Evolutionary conservation across 2,113 vertebrate genomes (phyloP).

Genomic region (Vimba vimba): DNA sequence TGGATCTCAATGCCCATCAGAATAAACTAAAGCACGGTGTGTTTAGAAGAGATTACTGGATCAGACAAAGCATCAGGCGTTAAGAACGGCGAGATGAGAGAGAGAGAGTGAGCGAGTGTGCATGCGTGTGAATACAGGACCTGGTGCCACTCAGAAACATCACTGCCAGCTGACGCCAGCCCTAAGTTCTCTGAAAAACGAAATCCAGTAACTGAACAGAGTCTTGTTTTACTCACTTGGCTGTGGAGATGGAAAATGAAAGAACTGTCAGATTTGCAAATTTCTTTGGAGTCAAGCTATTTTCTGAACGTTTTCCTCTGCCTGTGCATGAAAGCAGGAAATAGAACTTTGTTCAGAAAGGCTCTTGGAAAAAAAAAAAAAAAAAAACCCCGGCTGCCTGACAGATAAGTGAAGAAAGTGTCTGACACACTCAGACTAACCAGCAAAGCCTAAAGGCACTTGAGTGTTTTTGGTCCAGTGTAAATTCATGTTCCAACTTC

Average conservation of each 20-base stretch:
- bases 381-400: not conserved
- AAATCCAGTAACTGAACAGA: slow-evolving; percentile 57
- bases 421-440: not conserved
- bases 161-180: slow-evolving; percentile 65
- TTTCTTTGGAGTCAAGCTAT: slow-evolving; percentile 25
- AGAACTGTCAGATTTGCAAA: slow-evolving; percentile 52
- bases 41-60: slow-evolving; percentile 54
- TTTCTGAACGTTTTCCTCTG: not conserved
- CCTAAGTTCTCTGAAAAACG: slow-evolving; percentile 61
- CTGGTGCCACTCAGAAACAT: slow-evolving; percentile 9
- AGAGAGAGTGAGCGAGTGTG: not conserved
- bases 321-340: slow-evolving; percentile 19
- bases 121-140: not conserved
- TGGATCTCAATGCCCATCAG: slow-evolving; percentile 26
- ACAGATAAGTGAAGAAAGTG: slow-evolving; percentile 8
- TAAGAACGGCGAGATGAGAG: not conserved
- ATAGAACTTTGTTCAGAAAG: slow-evolving; percentile 34
- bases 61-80: slow-evolving; percentile 32
- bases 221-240: slow-evolving; percentile 44
- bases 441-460: not conserved
- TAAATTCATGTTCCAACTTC: not conserved
- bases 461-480: not conserved
- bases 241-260: slow-evolving; percentile 52
- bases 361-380: not conserved
- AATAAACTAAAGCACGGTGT: slow-evolving; percentile 27